Evolutionary conservation across 2,113 vertebrate genomes (phyloP).

Genomic region (Syngnathus floridae): DNA sequence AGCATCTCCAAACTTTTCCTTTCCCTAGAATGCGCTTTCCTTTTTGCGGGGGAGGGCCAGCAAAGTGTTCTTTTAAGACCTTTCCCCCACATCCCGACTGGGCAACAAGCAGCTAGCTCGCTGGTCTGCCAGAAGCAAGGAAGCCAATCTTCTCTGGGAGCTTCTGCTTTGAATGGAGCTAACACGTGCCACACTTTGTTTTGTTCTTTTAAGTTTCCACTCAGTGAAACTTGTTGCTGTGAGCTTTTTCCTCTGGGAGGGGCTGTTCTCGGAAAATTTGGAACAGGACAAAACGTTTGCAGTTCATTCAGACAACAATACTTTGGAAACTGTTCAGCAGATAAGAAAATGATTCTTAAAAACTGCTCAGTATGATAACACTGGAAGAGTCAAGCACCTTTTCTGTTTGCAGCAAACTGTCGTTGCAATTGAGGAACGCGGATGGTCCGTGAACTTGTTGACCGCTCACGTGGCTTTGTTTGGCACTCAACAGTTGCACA

Average conservation of each 20-base stretch:
- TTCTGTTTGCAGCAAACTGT: neutral
- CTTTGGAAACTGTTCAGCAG: neutral
- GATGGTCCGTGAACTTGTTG: neutral
- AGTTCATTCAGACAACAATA: neutral
- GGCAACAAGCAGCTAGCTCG: slow-evolving; percentile 18
- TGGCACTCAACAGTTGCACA: neutral
- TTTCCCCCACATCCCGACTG: slow-evolving; percentile 62
- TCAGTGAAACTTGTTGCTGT: neutral
- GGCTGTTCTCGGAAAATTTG: neutral
- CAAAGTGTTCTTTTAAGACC: slow-evolving; percentile 49
- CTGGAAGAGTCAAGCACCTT: neutral
- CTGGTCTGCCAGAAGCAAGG: slow-evolving; percentile 36
- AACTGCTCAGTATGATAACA: neutral
- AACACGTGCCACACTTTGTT: slow-evolving; percentile 23
- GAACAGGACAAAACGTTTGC: neutral
- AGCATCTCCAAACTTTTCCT: slow-evolving; percentile 34
- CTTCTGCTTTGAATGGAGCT: slow-evolving; percentile 12
- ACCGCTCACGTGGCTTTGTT: neutral
- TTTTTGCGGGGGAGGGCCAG: slow-evolving; percentile 38
- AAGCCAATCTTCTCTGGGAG: slow-evolving; percentile 50
- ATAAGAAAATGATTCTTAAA: neutral
- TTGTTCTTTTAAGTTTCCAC: neutral
- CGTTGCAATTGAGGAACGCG: neutral
- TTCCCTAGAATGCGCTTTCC: slow-evolving; percentile 5
- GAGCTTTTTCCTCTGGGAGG: neutral